Evolutionary conservation across 1,140 invertebrate genomes (phyloP).

Genomic region (Calephelis virginiensis): DNA sequence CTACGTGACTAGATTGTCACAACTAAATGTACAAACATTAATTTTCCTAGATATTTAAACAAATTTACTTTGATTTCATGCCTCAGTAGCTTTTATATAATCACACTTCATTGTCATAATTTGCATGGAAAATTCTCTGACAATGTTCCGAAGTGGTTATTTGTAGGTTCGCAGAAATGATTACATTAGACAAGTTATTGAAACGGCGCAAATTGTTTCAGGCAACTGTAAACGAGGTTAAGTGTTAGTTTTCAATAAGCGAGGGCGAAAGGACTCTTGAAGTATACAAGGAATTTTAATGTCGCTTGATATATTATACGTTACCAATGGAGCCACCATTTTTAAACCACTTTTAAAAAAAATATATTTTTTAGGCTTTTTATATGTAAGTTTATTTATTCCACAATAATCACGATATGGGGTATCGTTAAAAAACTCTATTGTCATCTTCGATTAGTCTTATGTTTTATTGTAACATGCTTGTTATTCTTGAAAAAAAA

Average conservation of each 20-base stretch:
- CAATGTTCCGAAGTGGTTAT: conserved; percentile 6
- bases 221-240: conserved; percentile 11
- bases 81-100: not conserved
- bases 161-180: conserved; percentile 26
- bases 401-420: no score
- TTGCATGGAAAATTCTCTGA: not conserved
- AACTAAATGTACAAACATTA: no score
- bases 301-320: not conserved
- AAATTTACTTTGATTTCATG: not conserved
- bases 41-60: no score
- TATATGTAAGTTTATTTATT: no score
- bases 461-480: no score
- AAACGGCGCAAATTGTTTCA: conserved; percentile 22
- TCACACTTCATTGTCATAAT: not conserved
- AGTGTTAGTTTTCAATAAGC: conserved; percentile 27
- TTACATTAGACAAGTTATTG: conserved; percentile 20
- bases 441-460: no score
- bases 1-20: no score
- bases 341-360: no score
- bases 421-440: no score
- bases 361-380: no score
- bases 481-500: no score
- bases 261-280: conserved; percentile 4
- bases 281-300: not conserved
- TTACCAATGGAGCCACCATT: no score